A percentile compares a stretch with the other conserved stretches of the same genome.
Evolutionary conservation across 2,113 vertebrate species (phyloP).

Genomic region (Dolichotis patagonum): DNA sequence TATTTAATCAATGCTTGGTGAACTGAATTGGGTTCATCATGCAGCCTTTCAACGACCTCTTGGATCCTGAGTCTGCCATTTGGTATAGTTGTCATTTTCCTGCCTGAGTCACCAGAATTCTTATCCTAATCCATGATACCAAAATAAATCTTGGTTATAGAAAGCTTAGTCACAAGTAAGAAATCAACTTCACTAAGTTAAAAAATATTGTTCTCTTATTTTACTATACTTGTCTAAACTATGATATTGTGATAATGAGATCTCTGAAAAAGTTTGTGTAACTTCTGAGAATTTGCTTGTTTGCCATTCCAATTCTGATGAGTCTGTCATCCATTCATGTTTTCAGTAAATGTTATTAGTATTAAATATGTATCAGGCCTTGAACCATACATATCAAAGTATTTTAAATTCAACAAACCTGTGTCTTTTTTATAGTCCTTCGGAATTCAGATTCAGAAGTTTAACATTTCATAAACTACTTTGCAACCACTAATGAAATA

Average conservation of each 20-base stretch:
- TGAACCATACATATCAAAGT: not conserved
- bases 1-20: not conserved
- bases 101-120: slow-evolving; percentile 16
- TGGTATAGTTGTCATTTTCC: slow-evolving; percentile 22
- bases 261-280: slow-evolving; percentile 1
- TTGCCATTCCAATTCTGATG: not conserved
- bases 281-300: not conserved
- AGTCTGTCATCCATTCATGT: slow-evolving; percentile 14
- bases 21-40: not conserved
- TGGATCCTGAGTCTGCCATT: not conserved
- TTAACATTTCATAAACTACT: slow-evolving; percentile 1
- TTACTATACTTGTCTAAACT: not conserved
- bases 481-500: not conserved
- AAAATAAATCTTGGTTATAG: slow-evolving; percentile 14
- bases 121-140: slow-evolving; percentile 36
- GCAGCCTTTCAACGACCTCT: not conserved
- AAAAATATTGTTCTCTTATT: slow-evolving; percentile 43
- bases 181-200: slow-evolving; percentile 26
- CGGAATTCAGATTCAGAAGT: not conserved
- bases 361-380: not conserved
- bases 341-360: slow-evolving; percentile 33
- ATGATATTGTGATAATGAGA: not conserved
- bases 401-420: slow-evolving; percentile 34
- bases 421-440: not conserved
- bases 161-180: not conserved